These are phyloP conservation scores for Rhineura floridana DNA, from an alignment of 2,113 vertebrate genomes.

Conservation along the genomic window DNA sequence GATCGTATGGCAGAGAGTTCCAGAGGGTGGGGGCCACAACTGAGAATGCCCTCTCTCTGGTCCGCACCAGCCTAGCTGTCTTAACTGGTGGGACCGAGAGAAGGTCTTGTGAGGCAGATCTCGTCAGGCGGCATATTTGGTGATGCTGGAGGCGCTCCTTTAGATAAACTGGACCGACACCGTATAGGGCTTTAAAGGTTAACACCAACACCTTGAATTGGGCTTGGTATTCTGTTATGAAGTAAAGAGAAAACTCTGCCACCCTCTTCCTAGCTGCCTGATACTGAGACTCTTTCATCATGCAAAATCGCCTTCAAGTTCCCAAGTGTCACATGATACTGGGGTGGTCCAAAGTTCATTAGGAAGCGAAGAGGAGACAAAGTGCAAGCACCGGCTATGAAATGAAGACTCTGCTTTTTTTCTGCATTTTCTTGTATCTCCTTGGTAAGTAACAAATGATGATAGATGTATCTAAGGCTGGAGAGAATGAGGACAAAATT, in stretches of 20 bases:
- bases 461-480: fast-evolving
- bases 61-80: too few relatives aligned
- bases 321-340: constrained; percentile 34
- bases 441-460: constrained; percentile 54
- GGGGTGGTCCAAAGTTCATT: constrained; percentile 56
- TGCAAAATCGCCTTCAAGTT: not conserved
- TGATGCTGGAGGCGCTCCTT: too few relatives aligned
- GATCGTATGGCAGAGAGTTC: too few relatives aligned
- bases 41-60: too few relatives aligned
- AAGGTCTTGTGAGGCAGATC: too few relatives aligned
- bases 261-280: not conserved
- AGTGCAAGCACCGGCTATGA: not conserved
- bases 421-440: constrained; percentile 37
- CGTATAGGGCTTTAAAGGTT: too few relatives aligned
- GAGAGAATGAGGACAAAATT: fast-evolving
- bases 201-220: too few relatives aligned
- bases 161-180: too few relatives aligned
- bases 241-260: not conserved
- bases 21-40: too few relatives aligned
- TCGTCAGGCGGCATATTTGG: too few relatives aligned
- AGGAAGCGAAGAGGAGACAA: fast-evolving
- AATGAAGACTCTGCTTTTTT: constrained; percentile 27
- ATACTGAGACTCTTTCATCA: not conserved
- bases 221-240: too few relatives aligned
- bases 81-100: too few relatives aligned